Evolutionary conservation across 1,140 invertebrate genomes (phyloP).

Genomic region (Lepidurus couesii): DNA sequence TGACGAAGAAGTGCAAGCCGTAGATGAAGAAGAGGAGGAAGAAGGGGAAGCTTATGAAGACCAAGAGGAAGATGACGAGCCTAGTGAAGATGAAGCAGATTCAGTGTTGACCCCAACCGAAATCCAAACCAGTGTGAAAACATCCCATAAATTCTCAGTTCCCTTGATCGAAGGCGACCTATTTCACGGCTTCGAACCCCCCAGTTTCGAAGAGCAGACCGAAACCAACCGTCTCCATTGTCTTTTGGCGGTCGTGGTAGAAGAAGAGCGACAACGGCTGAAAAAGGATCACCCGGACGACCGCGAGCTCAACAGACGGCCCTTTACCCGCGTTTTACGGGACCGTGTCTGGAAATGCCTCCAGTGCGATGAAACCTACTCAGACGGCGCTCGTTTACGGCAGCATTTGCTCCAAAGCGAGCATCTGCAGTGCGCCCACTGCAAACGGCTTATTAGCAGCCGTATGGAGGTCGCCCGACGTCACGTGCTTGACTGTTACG

Average conservation of each 20-base stretch:
- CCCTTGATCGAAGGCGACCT: background rate
- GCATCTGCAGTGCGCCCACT: background rate
- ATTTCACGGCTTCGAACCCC: background rate
- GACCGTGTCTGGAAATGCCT: conserved; percentile 7
- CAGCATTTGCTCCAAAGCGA: conserved; percentile 4
- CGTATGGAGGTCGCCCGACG: background rate
- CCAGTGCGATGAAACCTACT: background rate
- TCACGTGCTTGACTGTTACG: background rate
- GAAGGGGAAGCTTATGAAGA: background rate
- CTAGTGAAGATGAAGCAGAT: background rate
- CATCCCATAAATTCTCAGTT: background rate
- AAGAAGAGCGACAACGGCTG: conserved; percentile 1
- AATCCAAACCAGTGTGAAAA: background rate
- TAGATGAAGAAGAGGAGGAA: background rate
- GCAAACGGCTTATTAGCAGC: background rate
- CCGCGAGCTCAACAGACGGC: background rate
- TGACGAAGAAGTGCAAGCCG: background rate
- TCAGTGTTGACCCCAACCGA: background rate
- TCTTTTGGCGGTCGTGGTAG: background rate
- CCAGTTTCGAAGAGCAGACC: background rate
- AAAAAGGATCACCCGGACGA: background rate
- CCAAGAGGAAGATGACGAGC: background rate
- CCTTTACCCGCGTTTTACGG: background rate
- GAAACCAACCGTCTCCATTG: background rate
- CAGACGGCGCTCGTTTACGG: background rate